Evolutionary conservation across 2,888 invertebrate genomes (phyloP).

Genomic region (Clitarchus hookeri): DNA sequence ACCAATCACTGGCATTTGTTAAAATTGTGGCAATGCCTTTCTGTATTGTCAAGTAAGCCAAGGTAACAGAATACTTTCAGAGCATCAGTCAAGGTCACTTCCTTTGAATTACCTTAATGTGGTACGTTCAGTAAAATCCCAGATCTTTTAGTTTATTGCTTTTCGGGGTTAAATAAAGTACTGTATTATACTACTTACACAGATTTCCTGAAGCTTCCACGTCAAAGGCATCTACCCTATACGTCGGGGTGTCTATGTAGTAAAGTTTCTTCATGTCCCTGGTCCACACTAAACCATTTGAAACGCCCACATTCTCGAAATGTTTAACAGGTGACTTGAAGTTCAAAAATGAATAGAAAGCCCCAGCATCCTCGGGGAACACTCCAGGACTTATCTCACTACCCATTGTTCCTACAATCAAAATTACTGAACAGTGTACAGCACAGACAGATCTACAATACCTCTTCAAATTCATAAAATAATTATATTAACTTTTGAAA

Average conservation of each 20-base stretch:
- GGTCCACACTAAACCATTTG: conserved; percentile 21
- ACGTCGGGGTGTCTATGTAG: neutral
- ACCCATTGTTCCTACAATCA: neutral
- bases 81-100: no score
- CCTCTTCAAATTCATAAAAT: no score
- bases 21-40: no score
- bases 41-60: no score
- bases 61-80: no score
- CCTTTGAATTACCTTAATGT: no score
- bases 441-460: no score
- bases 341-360: conserved; percentile 19
- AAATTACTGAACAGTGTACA: neutral
- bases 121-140: no score
- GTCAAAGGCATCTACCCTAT: neutral
- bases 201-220: neutral
- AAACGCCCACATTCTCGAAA: neutral
- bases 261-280: conserved; percentile 12
- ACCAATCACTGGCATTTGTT: no score
- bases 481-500: no score
- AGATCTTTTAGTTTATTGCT: no score
- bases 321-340: conserved; percentile 11
- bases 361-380: neutral
- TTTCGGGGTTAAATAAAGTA: neutral
- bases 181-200: neutral
- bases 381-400: neutral